Base-by-base conservation (phyloP, 1,140 invertebrate species). In the Plectrocnemia conspersa region DNA sequence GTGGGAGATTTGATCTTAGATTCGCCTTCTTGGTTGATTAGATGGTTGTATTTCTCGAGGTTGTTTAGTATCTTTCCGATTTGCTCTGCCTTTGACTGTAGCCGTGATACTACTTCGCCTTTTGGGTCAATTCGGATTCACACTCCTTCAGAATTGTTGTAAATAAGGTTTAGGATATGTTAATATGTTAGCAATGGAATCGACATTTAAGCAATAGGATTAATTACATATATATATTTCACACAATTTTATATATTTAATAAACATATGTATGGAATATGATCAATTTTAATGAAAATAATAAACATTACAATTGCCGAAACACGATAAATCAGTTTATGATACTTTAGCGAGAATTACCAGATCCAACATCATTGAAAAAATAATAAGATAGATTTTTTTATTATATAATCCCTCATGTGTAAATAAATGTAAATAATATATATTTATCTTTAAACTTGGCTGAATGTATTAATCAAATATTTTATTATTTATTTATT, bases 111-210 rank as follows among this genome's bases (percentile, higher is more conserved):
- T 82, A 92, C 85, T 75, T 91, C 86, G 62, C 89, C 89, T 73
- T 92, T 92, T 93, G 88, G 59, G 88, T 91, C 69, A 93, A 79
- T 76, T 93, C 91, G 75, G 84, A 80, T 78, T 93, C 90, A 79
- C 89, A 93, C 79, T 93, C 91, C 90, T 93, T 75, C 40, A 61
- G 52, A 63, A 32, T 55, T 65, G 58, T 54, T 24, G 35, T n/a
- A n/a, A n/a, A n/a, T n/a, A n/a, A 50, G 29, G 45, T 24, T 35
- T 13, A 32, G 15, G 15, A 49, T 33, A 33, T 25, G 35, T 23
- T 13, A 15, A 49, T 32, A 16, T 7, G 22, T 49, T 49, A 33
- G 29, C 29, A 32, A 35, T 10, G 6, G 7, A 38, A 6, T 38
- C 7, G n/a, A 9, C 13, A 29, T 29, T 29, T 29, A 29, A 9